Evolutionary conservation across 2,888 invertebrate species (phyloP), one percentile per base, ranked within the genome.

Genomic region (Timema cristinae): DNA sequence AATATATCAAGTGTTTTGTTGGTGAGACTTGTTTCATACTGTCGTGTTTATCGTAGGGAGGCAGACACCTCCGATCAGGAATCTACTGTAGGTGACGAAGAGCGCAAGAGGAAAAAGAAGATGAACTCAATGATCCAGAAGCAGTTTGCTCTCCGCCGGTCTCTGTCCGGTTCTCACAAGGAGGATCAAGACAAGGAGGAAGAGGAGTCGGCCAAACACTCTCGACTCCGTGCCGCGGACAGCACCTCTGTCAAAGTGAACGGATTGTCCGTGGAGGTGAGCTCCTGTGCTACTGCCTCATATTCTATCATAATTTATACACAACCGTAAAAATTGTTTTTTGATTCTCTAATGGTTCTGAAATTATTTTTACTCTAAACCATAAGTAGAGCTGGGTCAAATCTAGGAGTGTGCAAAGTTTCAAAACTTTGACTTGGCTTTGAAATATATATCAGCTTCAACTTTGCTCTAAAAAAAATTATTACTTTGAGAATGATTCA

Each of bases 211-310:
- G 86, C 89, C 0, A 88, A 89, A 79, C 85, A 86, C 77, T 86
- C 91, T 0, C 87, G 89, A 76, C 91, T 94, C 7, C 86, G 86
- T 78, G 89, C 91, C 7, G 91, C 94, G 4, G 88, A 89, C 50
- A 87, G 90, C 75, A 93, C 93, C 0, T 86, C 87, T 50, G 87
- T 83, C 8, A 95, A 95, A 86, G 90, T 94, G 6, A 88, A 87
- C 71, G 93, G 94, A 4, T 82, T 95, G 11, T 91, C 89, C 67
- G 83, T 93, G 54, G 81, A 86, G 75, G 83, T 83, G 76, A 77
- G 78, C 75, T 47, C 67, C 63, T 13, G 32, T 63, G 32, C 32
- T 32, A 32, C 32, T 4, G 32, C 32, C 32, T 32, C 32, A 32
- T 32, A 32, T 32, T 32, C 32, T 32, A 32, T 1, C 32, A 32